A percentile compares a stretch with the other conserved stretches of the same genome.
Conservation (phyloP, 2,797 vertebrate genomes). For the Gymnoscopelus microlampas region DNA sequence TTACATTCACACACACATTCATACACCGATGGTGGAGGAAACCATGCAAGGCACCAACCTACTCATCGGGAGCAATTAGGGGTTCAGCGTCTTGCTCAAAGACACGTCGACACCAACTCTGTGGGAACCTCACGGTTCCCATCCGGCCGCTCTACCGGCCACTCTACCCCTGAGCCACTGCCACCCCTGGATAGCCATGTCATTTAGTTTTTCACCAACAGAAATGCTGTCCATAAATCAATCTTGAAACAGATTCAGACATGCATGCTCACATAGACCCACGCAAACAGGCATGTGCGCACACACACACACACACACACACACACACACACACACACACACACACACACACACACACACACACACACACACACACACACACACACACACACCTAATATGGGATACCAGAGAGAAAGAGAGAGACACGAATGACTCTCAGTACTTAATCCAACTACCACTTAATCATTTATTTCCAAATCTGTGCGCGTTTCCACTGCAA, state of each 20-base stretch:
- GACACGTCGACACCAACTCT: too few species aligned
- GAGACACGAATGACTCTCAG: slow-evolving; percentile 3
- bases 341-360: background rate
- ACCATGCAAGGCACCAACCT: too few species aligned
- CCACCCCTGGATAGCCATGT: background rate
- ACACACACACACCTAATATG: background rate
- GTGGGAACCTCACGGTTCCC: too few species aligned
- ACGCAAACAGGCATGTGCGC: too few species aligned
- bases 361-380: background rate
- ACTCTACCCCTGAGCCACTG: too few species aligned
- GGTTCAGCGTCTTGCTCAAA: too few species aligned
- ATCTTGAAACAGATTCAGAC: too few species aligned
- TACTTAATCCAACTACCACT: slow-evolving; percentile 58
- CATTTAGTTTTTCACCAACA: slow-evolving; percentile 11
- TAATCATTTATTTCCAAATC: slow-evolving; percentile 71
- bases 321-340: background rate
- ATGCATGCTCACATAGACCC: background rate
- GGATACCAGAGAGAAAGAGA: background rate
- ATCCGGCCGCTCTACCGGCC: too few species aligned
- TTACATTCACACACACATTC: too few species aligned
- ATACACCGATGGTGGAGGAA: too few species aligned
- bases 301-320: background rate
- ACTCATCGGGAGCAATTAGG: too few species aligned
- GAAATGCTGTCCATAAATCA: background rate
- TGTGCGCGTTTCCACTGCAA: slow-evolving; percentile 45